These are phyloP conservation scores for Clytia hemisphaerica DNA, from an alignment of 30 jellyfish, hydroid and myxozoan genomes.

Conservation along the genomic window DNA sequence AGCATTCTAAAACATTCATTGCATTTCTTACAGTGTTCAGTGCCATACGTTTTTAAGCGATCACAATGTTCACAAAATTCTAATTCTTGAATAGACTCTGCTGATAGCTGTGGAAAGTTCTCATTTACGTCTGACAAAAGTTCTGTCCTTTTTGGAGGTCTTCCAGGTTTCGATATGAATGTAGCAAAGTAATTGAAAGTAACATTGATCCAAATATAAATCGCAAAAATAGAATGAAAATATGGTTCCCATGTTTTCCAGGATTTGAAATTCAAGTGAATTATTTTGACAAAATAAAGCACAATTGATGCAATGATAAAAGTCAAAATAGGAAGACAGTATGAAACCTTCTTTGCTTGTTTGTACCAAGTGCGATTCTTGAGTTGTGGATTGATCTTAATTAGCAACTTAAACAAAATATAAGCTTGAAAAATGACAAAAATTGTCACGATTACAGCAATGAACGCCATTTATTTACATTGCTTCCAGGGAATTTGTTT, in stretches of 20 bases:
- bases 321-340: slow-evolving; percentile 34
- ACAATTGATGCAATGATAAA: slow-evolving; percentile 26
- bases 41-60: slow-evolving; percentile 45
- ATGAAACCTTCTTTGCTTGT: background rate
- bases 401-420: slow-evolving; percentile 13
- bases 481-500: background rate
- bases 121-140: no score
- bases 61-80: slow-evolving; percentile 47
- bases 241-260: slow-evolving; percentile 24
- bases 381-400: slow-evolving; percentile 3
- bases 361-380: slow-evolving; percentile 31
- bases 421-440: slow-evolving; percentile 16
- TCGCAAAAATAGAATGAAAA: slow-evolving; percentile 23
- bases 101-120: no score
- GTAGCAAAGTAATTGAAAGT: slow-evolving; percentile 66
- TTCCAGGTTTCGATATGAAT: slow-evolving; percentile 58
- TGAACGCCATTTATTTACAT: slow-evolving; percentile 28
- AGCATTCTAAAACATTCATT: slow-evolving; percentile 45
- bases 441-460: slow-evolving; percentile 2
- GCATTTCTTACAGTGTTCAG: slow-evolving; percentile 62
- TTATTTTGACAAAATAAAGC: slow-evolving; percentile 26
- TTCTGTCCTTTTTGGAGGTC: slow-evolving; percentile 40
- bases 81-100: slow-evolving; percentile 17
- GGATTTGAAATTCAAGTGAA: slow-evolving; percentile 27
- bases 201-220: slow-evolving; percentile 61